phyloP scores from a whole-genome alignment of 2,888 invertebrate genomes.

The Colostygia pectinataria region DNA sequence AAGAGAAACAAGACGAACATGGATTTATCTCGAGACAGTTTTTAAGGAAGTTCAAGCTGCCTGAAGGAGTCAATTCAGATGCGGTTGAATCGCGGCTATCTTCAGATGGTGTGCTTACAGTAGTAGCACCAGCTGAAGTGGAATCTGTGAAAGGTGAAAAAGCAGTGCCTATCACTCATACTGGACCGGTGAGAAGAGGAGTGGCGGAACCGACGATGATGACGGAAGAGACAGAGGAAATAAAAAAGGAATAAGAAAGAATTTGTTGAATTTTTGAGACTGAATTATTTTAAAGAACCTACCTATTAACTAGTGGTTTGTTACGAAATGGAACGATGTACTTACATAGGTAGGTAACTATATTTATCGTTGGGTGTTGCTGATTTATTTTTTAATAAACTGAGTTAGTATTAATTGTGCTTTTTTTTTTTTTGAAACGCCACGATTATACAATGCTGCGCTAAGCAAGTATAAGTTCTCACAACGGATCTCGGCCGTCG shows the following conservation, averaged over 20 bases:
- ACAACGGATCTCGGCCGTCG: no score
- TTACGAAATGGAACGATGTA: no score
- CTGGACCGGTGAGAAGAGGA: conserved; percentile 79
- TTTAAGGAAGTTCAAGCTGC: conserved; percentile 85
- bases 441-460: no score
- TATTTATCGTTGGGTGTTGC: no score
- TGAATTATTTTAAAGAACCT: conserved; percentile 10
- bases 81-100: conserved; percentile 88
- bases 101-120: conserved; percentile 89
- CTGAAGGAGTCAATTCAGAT: conserved; percentile 87
- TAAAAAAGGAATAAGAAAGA: conserved; percentile 13
- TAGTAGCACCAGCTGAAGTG: conserved; percentile 83
- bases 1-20: conserved; percentile 89
- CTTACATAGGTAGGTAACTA: no score
- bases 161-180: conserved; percentile 82
- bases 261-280: conserved; percentile 24
- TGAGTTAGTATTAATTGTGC: no score
- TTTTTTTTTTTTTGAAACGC: no score
- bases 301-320: no score
- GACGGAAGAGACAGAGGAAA: conserved; percentile 30
- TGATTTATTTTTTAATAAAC: no score
- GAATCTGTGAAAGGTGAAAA: conserved; percentile 69
- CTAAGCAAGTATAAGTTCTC: no score
- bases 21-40: conserved; percentile 90
- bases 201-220: conserved; percentile 32